Base-by-base conservation (phyloP, 2,113 vertebrate species). In the Rhinogobius similis region DNA sequence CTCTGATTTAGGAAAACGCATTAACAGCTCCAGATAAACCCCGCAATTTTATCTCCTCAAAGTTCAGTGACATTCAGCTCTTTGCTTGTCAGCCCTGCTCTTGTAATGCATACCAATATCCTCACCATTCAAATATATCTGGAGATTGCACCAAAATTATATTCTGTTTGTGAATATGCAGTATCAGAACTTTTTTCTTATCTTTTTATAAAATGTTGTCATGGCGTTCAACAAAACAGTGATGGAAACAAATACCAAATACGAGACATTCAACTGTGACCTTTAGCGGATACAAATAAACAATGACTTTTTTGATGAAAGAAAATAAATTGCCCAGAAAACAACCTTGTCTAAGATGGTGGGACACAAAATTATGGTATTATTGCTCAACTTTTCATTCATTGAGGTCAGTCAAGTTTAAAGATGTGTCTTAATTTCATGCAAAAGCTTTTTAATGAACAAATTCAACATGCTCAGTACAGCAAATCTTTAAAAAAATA, bases 91-190 rank as follows among this genome's bases (percentile, higher is more conserved):
- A 23, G 26, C 65, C 64, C 65, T 9, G 16, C 13, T 50, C 26
- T 41, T 70, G 53, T 68, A 72, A 77, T 72, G 73, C 69, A 81
- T 76, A 70, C 61, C 59, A 81, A 79, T 79, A 29, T 77, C 43
- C 38, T 56, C 52, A 2, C 65, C 16, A 27, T 39, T 6, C 43
- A 65, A 16, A 39, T 53, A 77, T 72, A 68, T 68, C 73, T 56
- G 55, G 10, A 4, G 12, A 44, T 77, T 24, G 36, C 21, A 13
- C 36, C 27, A 53, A 41, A 69, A 63, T 26, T 36, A 50, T 27
- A 56, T 71, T 78, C 61, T 26, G 24, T 69, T 77, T 63, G 48
- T 58, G 62, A 38, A 38, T 61, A 38, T 39, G n/a, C 65, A 26
- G 32, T 44, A 24, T 52, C 32, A 72, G n/a, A 39, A 21, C 64